phyloP scores from a whole-genome alignment of 2,888 invertebrate species.

The Phymatocera aterrima region DNA sequence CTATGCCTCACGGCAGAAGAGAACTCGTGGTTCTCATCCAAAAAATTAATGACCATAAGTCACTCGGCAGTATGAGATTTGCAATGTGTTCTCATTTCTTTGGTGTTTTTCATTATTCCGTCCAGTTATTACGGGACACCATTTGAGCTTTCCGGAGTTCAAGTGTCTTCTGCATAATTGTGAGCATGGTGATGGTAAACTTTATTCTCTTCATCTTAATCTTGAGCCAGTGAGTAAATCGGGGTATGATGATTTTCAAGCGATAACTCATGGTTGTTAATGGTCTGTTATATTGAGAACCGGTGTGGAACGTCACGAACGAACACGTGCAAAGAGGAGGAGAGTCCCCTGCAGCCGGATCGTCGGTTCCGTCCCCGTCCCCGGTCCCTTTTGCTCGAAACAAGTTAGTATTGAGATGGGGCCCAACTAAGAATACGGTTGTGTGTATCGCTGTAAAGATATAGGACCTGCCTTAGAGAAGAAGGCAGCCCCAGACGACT shows the following conservation, averaged over 20 bases:
- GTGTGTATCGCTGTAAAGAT: slow-evolving; percentile 68
- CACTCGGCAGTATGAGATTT: not conserved
- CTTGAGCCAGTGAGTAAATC: not conserved
- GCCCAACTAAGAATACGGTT: slow-evolving; percentile 45
- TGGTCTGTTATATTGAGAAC: slow-evolving; percentile 27
- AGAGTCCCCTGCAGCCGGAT: slow-evolving; percentile 18
- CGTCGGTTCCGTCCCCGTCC: slow-evolving; percentile 68
- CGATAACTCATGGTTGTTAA: slow-evolving; percentile 12
- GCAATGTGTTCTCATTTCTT: no score
- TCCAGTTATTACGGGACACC: no score
- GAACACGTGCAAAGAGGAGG: slow-evolving; percentile 73
- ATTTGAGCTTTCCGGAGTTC: no score
- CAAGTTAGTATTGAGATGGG: slow-evolving; percentile 69
- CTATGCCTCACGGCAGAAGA: slow-evolving; percentile 71
- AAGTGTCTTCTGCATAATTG: no score
- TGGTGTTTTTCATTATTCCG: no score
- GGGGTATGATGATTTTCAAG: not conserved
- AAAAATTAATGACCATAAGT: not conserved
- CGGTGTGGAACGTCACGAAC: slow-evolving; percentile 68
- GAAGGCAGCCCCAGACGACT: slow-evolving; percentile 50
- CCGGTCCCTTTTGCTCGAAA: slow-evolving; percentile 63
- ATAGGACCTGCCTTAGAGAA: slow-evolving; percentile 63
- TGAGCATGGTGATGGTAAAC: no score
- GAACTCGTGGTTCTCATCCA: slow-evolving; percentile 67
- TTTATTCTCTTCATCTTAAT: not conserved